Evolutionary conservation across 2,113 vertebrate species (phyloP).

Genomic region (Gobiocypris rarus): DNA sequence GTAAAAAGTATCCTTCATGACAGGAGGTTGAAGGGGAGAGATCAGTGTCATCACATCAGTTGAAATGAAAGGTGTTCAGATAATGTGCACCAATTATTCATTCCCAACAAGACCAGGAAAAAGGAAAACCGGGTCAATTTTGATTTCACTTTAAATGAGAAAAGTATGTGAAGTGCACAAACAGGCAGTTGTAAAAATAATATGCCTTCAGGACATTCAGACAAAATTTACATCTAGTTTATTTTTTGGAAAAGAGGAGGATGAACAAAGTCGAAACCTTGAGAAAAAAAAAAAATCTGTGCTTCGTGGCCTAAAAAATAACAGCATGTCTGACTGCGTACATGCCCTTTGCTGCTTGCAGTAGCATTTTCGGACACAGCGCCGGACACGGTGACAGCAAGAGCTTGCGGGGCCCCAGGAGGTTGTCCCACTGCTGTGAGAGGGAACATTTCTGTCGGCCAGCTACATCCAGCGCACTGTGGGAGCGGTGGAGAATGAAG

Average conservation of each 20-base stretch:
- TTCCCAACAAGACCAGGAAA: background rate
- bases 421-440: slow-evolving; percentile 30
- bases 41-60: background rate
- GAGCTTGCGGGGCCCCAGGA: slow-evolving; percentile 30
- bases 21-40: background rate
- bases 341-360: slow-evolving; percentile 27
- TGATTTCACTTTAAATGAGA: background rate
- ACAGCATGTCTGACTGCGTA: slow-evolving; percentile 14
- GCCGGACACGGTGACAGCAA: slow-evolving; percentile 2
- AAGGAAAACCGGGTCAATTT: background rate
- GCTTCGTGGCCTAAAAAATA: slow-evolving; percentile 24
- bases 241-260: background rate
- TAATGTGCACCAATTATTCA: background rate
- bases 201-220: slow-evolving; percentile 17
- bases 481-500: slow-evolving; percentile 41
- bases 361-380: slow-evolving; percentile 32
- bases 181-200: background rate
- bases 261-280: slow-evolving; percentile 16
- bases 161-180: slow-evolving; percentile 18
- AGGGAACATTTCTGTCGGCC: slow-evolving; percentile 26
- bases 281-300: slow-evolving; percentile 13
- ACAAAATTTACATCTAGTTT: slow-evolving; percentile 47
- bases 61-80: background rate
- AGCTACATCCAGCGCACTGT: slow-evolving; percentile 32
- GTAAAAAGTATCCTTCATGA: background rate